These are phyloP conservation scores for Drosophila peninsularis DNA, from an alignment of 2,888 invertebrate genomes.

Conservation along the genomic window DNA sequence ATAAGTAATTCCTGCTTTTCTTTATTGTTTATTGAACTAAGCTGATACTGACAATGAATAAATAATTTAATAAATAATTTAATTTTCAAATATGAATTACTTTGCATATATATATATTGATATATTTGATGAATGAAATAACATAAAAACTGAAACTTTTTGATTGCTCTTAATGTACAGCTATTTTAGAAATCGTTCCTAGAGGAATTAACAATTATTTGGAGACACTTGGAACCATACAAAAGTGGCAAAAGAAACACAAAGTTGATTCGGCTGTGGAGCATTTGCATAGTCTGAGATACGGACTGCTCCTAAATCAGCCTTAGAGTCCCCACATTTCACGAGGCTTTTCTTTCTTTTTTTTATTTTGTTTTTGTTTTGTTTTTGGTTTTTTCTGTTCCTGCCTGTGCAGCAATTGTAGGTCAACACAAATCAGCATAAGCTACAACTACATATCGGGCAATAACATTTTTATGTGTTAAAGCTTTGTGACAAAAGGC, in stretches of 20 bases:
- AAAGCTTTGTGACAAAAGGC: conserved; percentile 77
- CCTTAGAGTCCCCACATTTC: conserved; percentile 55
- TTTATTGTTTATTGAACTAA: no score
- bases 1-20: no score
- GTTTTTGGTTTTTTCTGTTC: not conserved
- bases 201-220: conserved; percentile 2
- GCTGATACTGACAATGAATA: no score
- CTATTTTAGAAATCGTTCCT: not conserved
- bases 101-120: no score
- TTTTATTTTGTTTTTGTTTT: not conserved
- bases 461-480: conserved; percentile 80
- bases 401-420: conserved; percentile 54
- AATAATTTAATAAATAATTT: no score
- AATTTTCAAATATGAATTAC: no score
- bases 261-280: conserved; percentile 12
- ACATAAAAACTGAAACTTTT: not conserved
- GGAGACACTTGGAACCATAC: not conserved
- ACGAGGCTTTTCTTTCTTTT: conserved; percentile 14
- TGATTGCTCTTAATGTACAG: conserved; percentile 1
- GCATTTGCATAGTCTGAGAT: conserved; percentile 34
- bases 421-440: conserved; percentile 78
- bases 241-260: conserved; percentile 11
- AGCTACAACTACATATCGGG: conserved; percentile 76
- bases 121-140: not conserved
- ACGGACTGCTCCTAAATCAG: conserved; percentile 59